These are phyloP conservation scores for Stomatorhinus ivindoensis DNA, from an alignment of 2,113 vertebrate genomes.

Conservation along the genomic window DNA sequence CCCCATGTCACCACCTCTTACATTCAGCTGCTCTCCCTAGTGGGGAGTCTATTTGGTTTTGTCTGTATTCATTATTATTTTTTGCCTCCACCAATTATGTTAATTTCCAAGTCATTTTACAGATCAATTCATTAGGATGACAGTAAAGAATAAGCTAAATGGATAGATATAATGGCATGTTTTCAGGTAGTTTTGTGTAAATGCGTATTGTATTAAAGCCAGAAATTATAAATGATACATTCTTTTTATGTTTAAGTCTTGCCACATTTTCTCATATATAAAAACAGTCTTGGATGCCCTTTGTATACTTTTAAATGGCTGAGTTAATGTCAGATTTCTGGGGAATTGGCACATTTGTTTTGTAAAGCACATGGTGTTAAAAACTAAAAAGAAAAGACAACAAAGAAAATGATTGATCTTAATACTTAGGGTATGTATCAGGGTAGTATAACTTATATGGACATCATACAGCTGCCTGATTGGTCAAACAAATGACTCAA, in stretches of 20 bases:
- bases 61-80: not conserved
- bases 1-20: not conserved
- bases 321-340: not conserved
- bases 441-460: not conserved
- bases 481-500: not conserved
- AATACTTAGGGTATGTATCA: not conserved
- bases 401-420: constrained; percentile 4
- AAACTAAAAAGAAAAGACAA: not conserved
- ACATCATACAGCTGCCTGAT: not conserved
- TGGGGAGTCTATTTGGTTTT: no score
- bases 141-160: not conserved
- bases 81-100: not conserved
- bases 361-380: not conserved
- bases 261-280: not conserved
- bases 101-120: not conserved
- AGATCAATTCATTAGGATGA: not conserved
- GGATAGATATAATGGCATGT: not conserved
- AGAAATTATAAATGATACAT: not conserved
- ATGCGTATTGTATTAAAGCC: not conserved
- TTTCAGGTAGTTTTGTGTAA: not conserved
- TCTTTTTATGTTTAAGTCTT: not conserved
- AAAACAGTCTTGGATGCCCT: not conserved
- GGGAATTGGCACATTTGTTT: not conserved
- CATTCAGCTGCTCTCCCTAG: not conserved
- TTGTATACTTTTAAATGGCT: not conserved